Conservation (phyloP, 1,140 invertebrate species). For the Listronotus oregonensis region DNA sequence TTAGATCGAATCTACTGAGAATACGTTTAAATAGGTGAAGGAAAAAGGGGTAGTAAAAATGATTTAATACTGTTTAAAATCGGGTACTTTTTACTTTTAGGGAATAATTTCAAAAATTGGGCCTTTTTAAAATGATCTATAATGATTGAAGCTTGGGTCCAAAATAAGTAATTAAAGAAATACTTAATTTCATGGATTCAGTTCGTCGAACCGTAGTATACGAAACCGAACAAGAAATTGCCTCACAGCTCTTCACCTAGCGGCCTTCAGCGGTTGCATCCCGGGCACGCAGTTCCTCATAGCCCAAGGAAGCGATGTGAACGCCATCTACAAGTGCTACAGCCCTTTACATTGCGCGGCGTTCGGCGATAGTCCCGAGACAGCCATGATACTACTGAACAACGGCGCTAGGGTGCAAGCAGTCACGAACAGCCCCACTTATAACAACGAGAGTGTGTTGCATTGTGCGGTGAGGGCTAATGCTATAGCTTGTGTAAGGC, state of each 20-base stretch:
- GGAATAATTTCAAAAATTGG: no score
- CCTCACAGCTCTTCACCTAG: slow-evolving; percentile 72
- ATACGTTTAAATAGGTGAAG: no score
- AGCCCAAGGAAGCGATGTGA: slow-evolving; percentile 68
- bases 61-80: no score
- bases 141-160: no score
- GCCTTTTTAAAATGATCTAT: no score
- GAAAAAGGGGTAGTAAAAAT: no score
- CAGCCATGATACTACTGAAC: slow-evolving; percentile 71
- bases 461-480: slow-evolving; percentile 78
- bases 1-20: no score
- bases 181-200: no score
- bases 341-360: slow-evolving; percentile 81
- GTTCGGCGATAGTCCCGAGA: slow-evolving; percentile 75
- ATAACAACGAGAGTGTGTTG: slow-evolving; percentile 75
- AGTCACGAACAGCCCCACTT: slow-evolving; percentile 61
- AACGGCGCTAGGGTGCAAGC: slow-evolving; percentile 64
- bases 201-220: no score
- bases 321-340: slow-evolving; percentile 68
- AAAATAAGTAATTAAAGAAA: no score
- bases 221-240: slow-evolving; percentile 71
- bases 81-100: no score
- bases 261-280: slow-evolving; percentile 76
- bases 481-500: slow-evolving; percentile 71
- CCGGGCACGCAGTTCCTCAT: slow-evolving; percentile 73